Base-by-base conservation (phyloP, 2,797 vertebrate species). In the Pipistrellus pipistrellus region DNA sequence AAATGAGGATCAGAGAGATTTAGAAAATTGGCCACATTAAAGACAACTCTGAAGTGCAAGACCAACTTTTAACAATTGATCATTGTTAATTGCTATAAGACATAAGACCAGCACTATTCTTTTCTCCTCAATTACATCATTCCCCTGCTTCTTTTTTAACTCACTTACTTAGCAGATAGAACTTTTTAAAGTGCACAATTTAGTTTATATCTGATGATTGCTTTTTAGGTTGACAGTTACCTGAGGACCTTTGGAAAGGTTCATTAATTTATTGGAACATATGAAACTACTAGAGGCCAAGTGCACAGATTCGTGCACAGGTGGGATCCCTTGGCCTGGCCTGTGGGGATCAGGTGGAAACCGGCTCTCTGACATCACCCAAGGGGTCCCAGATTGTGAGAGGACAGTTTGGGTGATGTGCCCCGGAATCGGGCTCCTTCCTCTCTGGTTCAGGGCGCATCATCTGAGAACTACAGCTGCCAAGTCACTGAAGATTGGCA, bases 121-220 rank as follows among this genome's bases (percentile, higher is more conserved):
- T 59, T 44, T 73, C 1, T 20, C 51, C 46, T 72, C 27, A n/a
- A 1, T 66, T 46, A 15, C 6, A 44, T 41, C 6, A 35, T 27
- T 30, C 4, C 8, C 14, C 3, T 72, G 7, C 18, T 92, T 92
- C 27, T 15, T 75, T 75, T 80, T 86, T 76, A 80, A 94, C 30
- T 57, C 35, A 32, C 3, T 35, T 44, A 55, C 3, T 88, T 3
- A 62, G 5, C 0, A 91, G 8, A 77, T 55, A 14, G 18, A 41
- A 66, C 41, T 57, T 93, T 92, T 88, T 23, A 81, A n/a, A 84
- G 55, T 84, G 91, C 68, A 75, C 15, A 62, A 48, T 46, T 83
- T 72, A 53, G 14, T 57, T 93, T 73, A 30, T n/a, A 59, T 66
- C 17, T 59, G 71, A 68, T 35, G 72, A 51, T 68, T 73, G n/a